phyloP scores from a whole-genome alignment of 2,113 vertebrate genomes.

The Saccopteryx bilineata region DNA sequence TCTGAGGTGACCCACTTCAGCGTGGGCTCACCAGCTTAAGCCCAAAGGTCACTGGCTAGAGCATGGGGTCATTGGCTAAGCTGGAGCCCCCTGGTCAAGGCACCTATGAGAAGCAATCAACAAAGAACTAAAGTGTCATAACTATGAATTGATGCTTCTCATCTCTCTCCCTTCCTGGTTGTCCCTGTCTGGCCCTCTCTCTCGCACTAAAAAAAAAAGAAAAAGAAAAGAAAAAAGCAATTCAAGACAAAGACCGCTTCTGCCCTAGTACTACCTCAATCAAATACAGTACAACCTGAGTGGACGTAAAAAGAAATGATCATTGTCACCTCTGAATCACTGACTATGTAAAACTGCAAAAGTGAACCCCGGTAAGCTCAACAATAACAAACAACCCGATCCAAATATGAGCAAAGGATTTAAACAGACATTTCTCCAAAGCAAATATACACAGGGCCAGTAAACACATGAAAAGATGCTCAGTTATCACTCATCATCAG shows the following conservation, averaged over 20 bases:
- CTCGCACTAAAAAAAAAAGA: too few species aligned
- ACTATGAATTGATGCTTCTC: too few species aligned
- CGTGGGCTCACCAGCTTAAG: too few species aligned
- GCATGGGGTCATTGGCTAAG: too few species aligned
- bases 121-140: too few species aligned
- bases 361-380: background rate
- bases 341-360: background rate
- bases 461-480: rapidly evolving
- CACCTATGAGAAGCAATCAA: too few species aligned
- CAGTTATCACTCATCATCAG: background rate
- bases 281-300: background rate
- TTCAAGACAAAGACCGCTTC: background rate
- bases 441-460: too few species aligned
- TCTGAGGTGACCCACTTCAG: too few species aligned
- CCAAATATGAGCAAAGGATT: background rate
- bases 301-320: background rate
- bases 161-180: too few species aligned
- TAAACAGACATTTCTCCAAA: background rate
- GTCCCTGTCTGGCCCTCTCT: too few species aligned
- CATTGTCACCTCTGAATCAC: background rate
- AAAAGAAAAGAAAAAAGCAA: background rate
- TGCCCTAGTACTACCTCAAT: background rate
- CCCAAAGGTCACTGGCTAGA: too few species aligned
- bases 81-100: too few species aligned
- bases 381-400: background rate